These are phyloP conservation scores for Oscarella lobularis DNA, from an alignment of 37 sponge, comb jelly and placozoan genomes.

Conservation along the genomic window DNA sequence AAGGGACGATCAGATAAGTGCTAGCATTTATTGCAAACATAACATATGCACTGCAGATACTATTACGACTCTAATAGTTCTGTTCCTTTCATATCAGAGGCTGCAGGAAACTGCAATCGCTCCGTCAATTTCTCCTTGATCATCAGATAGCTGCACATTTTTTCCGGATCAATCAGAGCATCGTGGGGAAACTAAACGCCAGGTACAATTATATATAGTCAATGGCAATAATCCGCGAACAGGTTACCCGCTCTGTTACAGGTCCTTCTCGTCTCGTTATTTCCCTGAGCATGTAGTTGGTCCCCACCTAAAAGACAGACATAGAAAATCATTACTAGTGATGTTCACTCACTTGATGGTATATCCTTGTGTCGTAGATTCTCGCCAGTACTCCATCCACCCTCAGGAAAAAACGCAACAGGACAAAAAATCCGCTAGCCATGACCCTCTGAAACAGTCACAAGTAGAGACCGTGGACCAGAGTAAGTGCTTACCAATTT, in stretches of 20 bases:
- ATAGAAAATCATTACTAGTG: neutral
- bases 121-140: constrained; percentile 17
- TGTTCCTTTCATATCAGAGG: no score
- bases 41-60: no score
- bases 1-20: no score
- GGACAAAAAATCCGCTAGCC: constrained; percentile 76
- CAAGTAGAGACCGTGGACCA: neutral
- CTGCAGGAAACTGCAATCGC: constrained; percentile 24
- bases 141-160: constrained; percentile 25
- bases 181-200: constrained; percentile 17
- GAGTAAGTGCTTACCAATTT: constrained; percentile 46
- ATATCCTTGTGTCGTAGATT: constrained; percentile 75
- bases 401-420: constrained; percentile 71
- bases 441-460: constrained; percentile 48
- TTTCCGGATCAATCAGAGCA: constrained; percentile 36
- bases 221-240: neutral
- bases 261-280: constrained; percentile 40
- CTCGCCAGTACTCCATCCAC: constrained; percentile 80
- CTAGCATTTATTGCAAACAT: no score
- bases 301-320: constrained; percentile 24
- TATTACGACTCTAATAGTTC: no score
- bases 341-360: constrained; percentile 32
- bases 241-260: constrained; percentile 24
- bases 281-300: constrained; percentile 64
- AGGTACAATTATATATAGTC: neutral